These are phyloP conservation scores for Corapipo altera DNA, from an alignment of 2,113 vertebrate genomes.

Conservation along the genomic window DNA sequence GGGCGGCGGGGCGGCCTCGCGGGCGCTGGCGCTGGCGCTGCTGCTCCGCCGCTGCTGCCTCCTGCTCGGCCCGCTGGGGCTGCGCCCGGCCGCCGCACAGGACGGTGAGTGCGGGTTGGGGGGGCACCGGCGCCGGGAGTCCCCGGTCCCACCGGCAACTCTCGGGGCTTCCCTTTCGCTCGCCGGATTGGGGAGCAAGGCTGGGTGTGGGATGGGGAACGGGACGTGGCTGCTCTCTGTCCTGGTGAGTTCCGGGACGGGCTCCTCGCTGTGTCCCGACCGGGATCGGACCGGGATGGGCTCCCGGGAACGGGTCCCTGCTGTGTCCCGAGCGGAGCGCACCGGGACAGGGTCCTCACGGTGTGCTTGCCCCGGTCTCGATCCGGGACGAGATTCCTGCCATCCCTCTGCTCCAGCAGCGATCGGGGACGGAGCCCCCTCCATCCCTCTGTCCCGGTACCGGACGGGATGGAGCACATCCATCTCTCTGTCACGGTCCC, in stretches of 20 bases:
- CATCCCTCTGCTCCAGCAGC: neutral
- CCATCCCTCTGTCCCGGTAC: neutral
- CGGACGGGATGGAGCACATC: neutral
- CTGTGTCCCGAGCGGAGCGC: neutral
- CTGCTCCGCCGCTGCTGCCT: slow-evolving; percentile 8
- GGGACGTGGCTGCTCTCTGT: neutral
- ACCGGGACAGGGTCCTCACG: neutral
- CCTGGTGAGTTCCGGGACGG: neutral
- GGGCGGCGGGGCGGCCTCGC: neutral
- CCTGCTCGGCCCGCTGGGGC: slow-evolving; percentile 4
- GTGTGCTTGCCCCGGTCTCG: neutral
- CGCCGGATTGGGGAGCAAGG: neutral
- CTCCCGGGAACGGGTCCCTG: neutral
- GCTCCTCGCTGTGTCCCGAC: neutral
- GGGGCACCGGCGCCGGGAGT: neutral
- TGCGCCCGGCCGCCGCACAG: neutral
- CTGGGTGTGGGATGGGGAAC: neutral
- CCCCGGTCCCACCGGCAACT: neutral
- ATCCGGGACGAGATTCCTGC: neutral
- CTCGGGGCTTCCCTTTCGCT: neutral
- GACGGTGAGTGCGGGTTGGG: neutral
- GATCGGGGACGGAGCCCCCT: neutral
- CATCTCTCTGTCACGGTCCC: neutral
- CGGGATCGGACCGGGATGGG: neutral
- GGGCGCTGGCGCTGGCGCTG: neutral